Percentiles rank a stretch among this genome's conserved stretches.
These are phyloP conservation scores for Hirundichthys speculiger DNA, from an alignment of 2,113 vertebrate genomes.

Conservation along the genomic window DNA sequence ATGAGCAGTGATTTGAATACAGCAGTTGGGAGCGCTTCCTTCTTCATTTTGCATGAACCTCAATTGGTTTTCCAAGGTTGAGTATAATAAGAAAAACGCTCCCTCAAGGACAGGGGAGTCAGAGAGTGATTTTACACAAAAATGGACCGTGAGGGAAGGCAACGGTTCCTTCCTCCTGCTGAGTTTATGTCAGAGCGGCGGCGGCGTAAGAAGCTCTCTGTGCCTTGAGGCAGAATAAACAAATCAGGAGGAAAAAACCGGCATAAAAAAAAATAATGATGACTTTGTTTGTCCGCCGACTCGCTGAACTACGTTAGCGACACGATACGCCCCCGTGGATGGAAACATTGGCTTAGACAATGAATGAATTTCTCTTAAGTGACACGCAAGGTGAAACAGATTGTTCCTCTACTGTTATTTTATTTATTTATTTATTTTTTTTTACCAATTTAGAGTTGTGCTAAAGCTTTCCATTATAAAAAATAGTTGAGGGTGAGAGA, in stretches of 20 bases:
- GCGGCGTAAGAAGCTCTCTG: neutral
- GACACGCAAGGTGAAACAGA: neutral
- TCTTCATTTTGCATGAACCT: neutral
- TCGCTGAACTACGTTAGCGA: neutral
- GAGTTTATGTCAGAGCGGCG: neutral
- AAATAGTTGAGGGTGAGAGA: slow-evolving; percentile 4
- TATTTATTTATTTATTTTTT: neutral
- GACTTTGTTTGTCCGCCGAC: slow-evolving; percentile 16
- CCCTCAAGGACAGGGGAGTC: neutral
- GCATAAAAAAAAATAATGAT: slow-evolving; percentile 35
- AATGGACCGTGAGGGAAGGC: slow-evolving; percentile 10
- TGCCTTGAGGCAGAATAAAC: slow-evolving; percentile 24
- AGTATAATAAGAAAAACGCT: neutral
- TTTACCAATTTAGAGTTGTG: neutral
- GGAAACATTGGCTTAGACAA: neutral
- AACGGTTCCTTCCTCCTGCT: slow-evolving; percentile 13
- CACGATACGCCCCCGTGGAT: neutral
- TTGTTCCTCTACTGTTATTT: too few species aligned
- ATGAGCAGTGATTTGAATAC: neutral
- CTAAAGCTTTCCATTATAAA: neutral
- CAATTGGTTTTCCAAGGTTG: neutral
- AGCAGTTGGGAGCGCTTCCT: neutral
- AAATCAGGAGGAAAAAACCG: slow-evolving; percentile 18
- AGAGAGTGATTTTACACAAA: slow-evolving; percentile 2
- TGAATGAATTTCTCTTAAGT: neutral